Base-by-base conservation (phyloP, 1,140 invertebrate genomes). In the Drosophila saltans region DNA sequence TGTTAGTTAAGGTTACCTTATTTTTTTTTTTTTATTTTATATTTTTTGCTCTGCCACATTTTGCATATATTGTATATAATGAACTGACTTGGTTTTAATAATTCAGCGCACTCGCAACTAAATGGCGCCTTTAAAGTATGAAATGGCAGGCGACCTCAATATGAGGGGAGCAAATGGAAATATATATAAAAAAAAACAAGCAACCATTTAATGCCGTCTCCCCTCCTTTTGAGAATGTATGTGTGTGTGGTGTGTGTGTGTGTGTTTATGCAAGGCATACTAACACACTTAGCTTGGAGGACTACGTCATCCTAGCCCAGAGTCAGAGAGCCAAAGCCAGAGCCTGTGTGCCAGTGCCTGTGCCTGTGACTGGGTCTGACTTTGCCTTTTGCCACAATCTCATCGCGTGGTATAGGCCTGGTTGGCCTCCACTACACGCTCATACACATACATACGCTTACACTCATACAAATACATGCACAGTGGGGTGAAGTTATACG, bases 371-470 rank as follows among this genome's bases (percentile, higher is more conserved):
- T 75, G 78, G 75, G 72, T 39, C 78, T 69, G 74, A 62, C 84
- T 89, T 69, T 89, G 73, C 45, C 88, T 86, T 86, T 86, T 83
- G 83, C 83, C 77, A 86, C 83, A 86, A 86, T 86, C 83, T 88
- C 83, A 86, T 86, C 83, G 83, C 83, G 83, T 86, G 83, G 83
- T 80, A 80, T 69, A 78, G 76, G 72, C 77, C 72, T 81, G 69
- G 21, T 52, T 52, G 45, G 69, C 79, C 79, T 79, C 76, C 55
- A 61, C 48, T 43, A 62, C 68, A 74, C 65, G 66, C 41, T 62
- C 43, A 67, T 41, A 61, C 56, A 61, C 52, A 69, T 63, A 67
- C 57, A 78, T 36, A 55, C 45, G 57, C 48, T 59, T 7, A 63
- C 7, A 59, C 21, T 39, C 24, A 36, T 40, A 24, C 48, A 58